Base-by-base conservation (phyloP, 2,113 vertebrate genomes). In the Ceyx melanurus region DNA sequence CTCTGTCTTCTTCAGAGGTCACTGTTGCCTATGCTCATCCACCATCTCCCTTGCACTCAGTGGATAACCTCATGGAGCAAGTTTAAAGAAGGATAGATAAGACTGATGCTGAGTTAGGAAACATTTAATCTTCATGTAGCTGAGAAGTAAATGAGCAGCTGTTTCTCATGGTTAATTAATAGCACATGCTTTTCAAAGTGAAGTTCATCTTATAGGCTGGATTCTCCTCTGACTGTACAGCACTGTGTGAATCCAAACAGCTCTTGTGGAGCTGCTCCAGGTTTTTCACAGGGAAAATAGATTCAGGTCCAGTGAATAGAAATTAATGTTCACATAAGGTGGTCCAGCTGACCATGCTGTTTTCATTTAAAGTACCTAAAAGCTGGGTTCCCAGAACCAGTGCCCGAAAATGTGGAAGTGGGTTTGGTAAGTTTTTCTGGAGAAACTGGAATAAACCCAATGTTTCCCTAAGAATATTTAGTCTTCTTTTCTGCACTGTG, bases 401-500 rank as follows among this genome's bases (percentile, higher is more conserved):
- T 67, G 85, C 82, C 87, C 0, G 70, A 94, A 94, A 93, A 92
- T 90, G 94, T 96, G 96, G 89, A 96, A 96, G 96, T 94, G 95
- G 95, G 85, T 95, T 96, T 95, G 60, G 85, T 96, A 91, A 93
- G 10, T 83, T 60, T 66, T 94, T 77, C 85, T 94, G 85, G 87
- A 92, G 89, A 89, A 96, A 83, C 0, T 94, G 89, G 91, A 96
- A 67, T 60, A 81, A 92, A 61, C 48, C 89, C 94, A 89, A 71
- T 16, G 2, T 88, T 95, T 94, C 82, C 90, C 51, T 88, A 83
- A 74, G 91, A 95, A 78, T 94, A 94, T 92, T 96, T 93, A 94
- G 87, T 93, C 92, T 93, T 89, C 91, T 93, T 95, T 93, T 95
- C 94, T 89, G 91, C 96, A 88, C 91, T 60, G 92, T 96, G 94